These are phyloP conservation scores for Sus scrofa DNA, from an alignment of 2,113 vertebrate species.

Conservation along the genomic window DNA sequence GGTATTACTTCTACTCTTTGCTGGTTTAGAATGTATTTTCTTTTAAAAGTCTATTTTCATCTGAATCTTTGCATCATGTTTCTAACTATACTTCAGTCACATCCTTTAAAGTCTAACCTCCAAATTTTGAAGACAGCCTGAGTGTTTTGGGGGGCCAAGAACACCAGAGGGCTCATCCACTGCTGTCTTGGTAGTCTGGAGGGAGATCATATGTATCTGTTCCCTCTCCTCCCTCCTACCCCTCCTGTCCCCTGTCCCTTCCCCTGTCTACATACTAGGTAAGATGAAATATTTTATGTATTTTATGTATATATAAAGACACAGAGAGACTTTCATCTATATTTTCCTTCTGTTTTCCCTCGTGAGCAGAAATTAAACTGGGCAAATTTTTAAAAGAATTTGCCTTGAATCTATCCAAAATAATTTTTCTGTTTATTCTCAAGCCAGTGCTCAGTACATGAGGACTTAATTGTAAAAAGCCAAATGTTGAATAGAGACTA, in stretches of 20 bases:
- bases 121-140: conserved; percentile 48
- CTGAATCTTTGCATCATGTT: background rate
- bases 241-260: background rate
- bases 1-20: conserved; percentile 40
- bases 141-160: background rate
- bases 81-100: background rate
- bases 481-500: background rate
- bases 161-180: background rate
- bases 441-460: background rate
- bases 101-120: conserved; percentile 30
- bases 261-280: background rate
- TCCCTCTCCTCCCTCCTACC: background rate
- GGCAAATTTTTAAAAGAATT: conserved; percentile 59
- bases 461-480: background rate
- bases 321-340: background rate
- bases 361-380: background rate
- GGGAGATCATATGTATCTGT: background rate
- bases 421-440: conserved; percentile 5
- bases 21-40: background rate
- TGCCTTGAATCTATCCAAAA: background rate
- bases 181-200: background rate
- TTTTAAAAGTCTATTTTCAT: conserved; percentile 45
- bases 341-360: background rate
- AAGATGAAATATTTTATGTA: background rate
- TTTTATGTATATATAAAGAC: background rate